Evolutionary conservation across 1,140 invertebrate genomes (phyloP), one percentile per base, ranked within the genome.

Genomic region (Micrasema longulum): DNA sequence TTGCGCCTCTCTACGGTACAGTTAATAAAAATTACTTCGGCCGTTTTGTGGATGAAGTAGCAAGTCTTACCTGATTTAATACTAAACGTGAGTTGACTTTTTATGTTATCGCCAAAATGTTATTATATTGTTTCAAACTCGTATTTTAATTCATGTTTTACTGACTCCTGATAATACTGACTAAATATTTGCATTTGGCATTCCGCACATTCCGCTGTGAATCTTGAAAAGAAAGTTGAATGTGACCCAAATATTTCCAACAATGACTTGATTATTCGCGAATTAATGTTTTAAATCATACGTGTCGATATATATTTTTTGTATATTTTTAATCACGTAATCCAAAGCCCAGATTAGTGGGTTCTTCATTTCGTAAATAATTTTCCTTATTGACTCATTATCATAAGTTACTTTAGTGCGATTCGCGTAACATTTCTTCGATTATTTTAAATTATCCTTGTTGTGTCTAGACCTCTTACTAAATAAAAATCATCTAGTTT

Each of bases 141-240:
- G n/a, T 14, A 45, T 48, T 48, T 48, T 6, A 10, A 48, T 22
- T 48, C 3, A 48, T 48, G 47, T 22, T 31, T 31, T 7, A 31
- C 26, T 7, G 26, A 31, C 20, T 20, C 2, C 16, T 20, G 5
- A 10, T 0, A 48, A 48, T 20, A 9, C 0, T 22, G 20, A 18
- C 20, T 16, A 48, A 48, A 48, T 48, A 48, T 48, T 48, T 48
- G 20, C 47, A 48, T 48, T 48, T 6, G 5, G 7, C 43, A 47
- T 16, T 5, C n/a, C 47, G 16, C 47, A 48, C 47, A 48, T 48
- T 48, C 47, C 47, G 3, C n/a, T 26, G 16, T 57, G 23, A 26
- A 35, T 36, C 1, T 35, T 57, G 18, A 14, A 12, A 35, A 26
- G 31, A 57, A 57, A 35, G 31, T 57, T 14, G 23, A 57, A 26